These are phyloP conservation scores for Hetaerina americana DNA, from an alignment of 1,140 invertebrate genomes.

Conservation along the genomic window DNA sequence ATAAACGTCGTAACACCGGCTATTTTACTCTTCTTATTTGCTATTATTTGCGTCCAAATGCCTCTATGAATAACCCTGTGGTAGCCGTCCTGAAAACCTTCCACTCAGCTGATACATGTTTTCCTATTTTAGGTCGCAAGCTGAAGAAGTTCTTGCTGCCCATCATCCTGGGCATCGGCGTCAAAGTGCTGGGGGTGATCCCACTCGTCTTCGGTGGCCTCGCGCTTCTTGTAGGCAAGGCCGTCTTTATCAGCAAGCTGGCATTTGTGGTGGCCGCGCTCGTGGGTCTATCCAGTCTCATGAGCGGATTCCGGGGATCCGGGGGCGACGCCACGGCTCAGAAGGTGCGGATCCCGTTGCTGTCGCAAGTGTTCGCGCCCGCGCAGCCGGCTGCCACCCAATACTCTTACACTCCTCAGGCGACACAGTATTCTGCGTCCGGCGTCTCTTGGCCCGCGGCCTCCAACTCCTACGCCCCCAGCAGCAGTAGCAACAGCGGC, in stretches of 20 bases:
- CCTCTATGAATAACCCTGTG: no score
- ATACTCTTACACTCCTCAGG: no score
- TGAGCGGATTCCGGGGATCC: not conserved
- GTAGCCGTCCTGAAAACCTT: no score
- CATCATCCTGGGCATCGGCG: conserved; percentile 53
- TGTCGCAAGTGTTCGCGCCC: not conserved
- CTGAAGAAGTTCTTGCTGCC: conserved; percentile 74
- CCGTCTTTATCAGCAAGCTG: conserved; percentile 58
- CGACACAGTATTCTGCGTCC: no score
- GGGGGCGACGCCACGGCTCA: not conserved
- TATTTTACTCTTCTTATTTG: no score
- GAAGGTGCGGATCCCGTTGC: not conserved
- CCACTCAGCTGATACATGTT: no score
- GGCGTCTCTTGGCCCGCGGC: not conserved
- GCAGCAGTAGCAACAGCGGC: not conserved
- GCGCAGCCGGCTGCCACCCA: not conserved
- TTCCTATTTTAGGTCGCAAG: conserved; percentile 37
- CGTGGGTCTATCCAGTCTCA: not conserved
- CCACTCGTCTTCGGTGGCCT: conserved; percentile 67
- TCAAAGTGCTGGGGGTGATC: conserved; percentile 27
- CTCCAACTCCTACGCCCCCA: not conserved
- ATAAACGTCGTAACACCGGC: no score
- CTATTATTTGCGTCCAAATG: no score
- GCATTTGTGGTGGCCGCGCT: conserved; percentile 61
- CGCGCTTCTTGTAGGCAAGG: conserved; percentile 60